A percentile compares a stretch with the other conserved stretches of the same genome.
These are phyloP conservation scores for Sarcophaga carnaria DNA, from an alignment of 2,888 invertebrate genomes.

Conservation along the genomic window DNA sequence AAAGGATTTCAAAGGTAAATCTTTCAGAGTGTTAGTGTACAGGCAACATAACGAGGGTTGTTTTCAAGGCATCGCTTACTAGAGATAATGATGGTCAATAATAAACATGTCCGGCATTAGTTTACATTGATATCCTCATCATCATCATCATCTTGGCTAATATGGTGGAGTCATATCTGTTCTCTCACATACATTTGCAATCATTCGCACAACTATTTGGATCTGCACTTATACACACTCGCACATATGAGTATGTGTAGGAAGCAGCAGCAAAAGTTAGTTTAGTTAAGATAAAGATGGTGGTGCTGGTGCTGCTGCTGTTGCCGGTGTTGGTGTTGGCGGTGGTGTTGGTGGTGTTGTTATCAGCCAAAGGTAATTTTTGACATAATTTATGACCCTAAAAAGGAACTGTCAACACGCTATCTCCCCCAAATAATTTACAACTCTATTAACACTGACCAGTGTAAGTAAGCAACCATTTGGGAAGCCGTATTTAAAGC, in stretches of 20 bases:
- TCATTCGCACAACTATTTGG: too few relatives aligned
- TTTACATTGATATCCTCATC: conserved; percentile 4
- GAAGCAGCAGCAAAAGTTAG: too few relatives aligned
- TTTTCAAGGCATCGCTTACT: conserved; percentile 14
- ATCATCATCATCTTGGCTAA: conserved; percentile 39
- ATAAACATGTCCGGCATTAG: conserved; percentile 8
- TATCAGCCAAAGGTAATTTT: conserved; percentile 58
- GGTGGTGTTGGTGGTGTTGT: neutral
- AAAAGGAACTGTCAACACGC: conserved; percentile 64
- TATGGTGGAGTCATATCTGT: conserved; percentile 34
- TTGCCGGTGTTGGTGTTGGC: neutral
- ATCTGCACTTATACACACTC: too few relatives aligned
- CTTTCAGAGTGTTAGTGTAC: too few relatives aligned
- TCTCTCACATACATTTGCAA: neutral
- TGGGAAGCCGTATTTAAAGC: neutral
- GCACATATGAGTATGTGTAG: too few relatives aligned
- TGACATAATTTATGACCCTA: conserved; percentile 60
- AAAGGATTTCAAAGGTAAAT: too few relatives aligned
- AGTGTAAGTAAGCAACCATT: too few relatives aligned
- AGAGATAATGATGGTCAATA: conserved; percentile 36
- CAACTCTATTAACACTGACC: conserved; percentile 16
- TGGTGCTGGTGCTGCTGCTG: neutral
- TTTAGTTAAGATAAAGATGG: too few relatives aligned
- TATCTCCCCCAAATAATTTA: conserved; percentile 61
- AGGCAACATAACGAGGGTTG: conserved; percentile 22